A percentile compares a stretch with the other conserved stretches of the same genome.
Conservation (phyloP, 2,888 invertebrate species). For the Quadroppia sp. region DNA sequence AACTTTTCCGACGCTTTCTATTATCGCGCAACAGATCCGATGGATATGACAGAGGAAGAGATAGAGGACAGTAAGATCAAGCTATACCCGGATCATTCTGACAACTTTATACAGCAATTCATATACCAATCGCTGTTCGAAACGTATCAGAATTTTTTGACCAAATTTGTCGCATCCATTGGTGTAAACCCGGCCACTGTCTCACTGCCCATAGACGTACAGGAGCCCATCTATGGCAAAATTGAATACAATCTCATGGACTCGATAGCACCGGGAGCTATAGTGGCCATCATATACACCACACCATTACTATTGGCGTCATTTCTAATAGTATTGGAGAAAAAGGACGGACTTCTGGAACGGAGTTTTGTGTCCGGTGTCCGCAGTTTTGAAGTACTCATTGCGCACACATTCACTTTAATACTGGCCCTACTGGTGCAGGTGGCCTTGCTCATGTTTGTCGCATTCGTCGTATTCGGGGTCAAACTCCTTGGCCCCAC, state of each 20-base stretch:
- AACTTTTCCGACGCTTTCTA: slow-evolving; percentile 61
- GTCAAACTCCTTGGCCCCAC: slow-evolving; percentile 25
- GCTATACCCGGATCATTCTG: slow-evolving; percentile 37
- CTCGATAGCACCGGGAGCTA: slow-evolving; percentile 83
- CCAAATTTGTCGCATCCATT: slow-evolving; percentile 32
- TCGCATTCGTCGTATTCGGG: slow-evolving; percentile 29
- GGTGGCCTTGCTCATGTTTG: slow-evolving; percentile 22
- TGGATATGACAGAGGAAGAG: no score
- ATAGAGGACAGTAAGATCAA: slow-evolving; percentile 38
- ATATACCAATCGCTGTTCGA: no score
- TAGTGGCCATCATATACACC: slow-evolving; percentile 91
- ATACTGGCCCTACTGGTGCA: slow-evolving; percentile 31
- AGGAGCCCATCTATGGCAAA: slow-evolving; percentile 43
- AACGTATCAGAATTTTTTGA: no score
- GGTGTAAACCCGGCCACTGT: slow-evolving; percentile 43
- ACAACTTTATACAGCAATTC: no score
- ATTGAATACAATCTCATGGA: slow-evolving; percentile 74
- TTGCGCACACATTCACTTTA: slow-evolving; percentile 24
- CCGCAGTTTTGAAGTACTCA: slow-evolving; percentile 30
- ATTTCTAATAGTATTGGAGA: slow-evolving; percentile 80
- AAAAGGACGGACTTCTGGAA: slow-evolving; percentile 85
- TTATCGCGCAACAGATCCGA: no score
- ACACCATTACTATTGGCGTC: slow-evolving; percentile 91
- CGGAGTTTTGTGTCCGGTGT: slow-evolving; percentile 92
- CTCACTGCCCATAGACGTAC: slow-evolving; percentile 41